Evolutionary conservation across 2,797 vertebrate species (phyloP), one percentile per base, ranked within the genome.

Genomic region (Lycodopsis pacificus): DNA sequence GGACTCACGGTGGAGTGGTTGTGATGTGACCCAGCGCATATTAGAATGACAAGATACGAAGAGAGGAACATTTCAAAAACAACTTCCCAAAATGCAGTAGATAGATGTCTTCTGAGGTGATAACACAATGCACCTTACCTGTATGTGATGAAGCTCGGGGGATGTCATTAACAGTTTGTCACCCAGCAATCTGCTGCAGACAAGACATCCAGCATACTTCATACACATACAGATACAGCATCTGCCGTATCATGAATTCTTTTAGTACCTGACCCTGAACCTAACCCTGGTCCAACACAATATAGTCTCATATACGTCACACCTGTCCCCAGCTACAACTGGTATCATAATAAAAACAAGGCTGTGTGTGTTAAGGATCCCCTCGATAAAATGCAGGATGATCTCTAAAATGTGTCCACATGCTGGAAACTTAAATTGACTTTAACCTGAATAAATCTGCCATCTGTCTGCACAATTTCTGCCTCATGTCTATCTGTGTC

Each of bases 241-340:
- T 81, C 74, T 86, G 84, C 54, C 70, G 49, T 5, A 65, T 80
- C 73, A 38, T 82, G 81, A 76, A 88, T 86, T 72, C 15, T 77
- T 65, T 64, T 25, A 51, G 61, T 54, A 67, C 40, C 15, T 69
- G 65, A 76, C n/a, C n/a, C n/a, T n/a, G 71, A 75, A 64, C 40
- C 14, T 73, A 70, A 80, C 73, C 74, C 54, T 30, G 61, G 57
- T 13, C 36, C 51, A 53, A 66, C 11, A 56, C 54, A 27, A 48
- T 56, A 36, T 14, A 48, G 51, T 68, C 71, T 79, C 57, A 66
- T 58, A 65, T 61, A 51, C 13, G 51, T 72, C 66, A 70, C 85
- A 86, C 68, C 83, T 87, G 83, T 78, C 49, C 30, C 68, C 13
- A 30, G 17, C 48, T 65, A 48, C 74, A 69, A 70, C 75, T 78